phyloP scores from a whole-genome alignment of 2,888 invertebrate genomes.

The Pycnomerus fuliginosus region DNA sequence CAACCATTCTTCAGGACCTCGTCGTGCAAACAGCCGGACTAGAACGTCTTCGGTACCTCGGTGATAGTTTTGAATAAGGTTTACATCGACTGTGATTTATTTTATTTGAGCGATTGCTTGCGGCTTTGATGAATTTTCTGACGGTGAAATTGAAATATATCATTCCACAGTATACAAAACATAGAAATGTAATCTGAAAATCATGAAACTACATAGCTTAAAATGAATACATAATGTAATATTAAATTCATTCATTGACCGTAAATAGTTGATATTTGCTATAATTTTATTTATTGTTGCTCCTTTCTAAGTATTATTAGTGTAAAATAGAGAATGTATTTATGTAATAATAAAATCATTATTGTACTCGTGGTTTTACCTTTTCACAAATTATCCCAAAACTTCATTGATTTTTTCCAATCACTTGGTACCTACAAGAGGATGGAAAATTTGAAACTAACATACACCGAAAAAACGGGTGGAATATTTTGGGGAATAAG shows the following conservation, averaged over 20 bases:
- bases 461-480: not conserved
- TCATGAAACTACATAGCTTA: too few species aligned
- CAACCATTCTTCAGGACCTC: slow-evolving; percentile 39
- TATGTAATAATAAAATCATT: slow-evolving; percentile 29
- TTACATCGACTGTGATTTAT: too few species aligned
- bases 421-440: not conserved
- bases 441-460: not conserved
- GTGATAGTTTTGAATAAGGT: slow-evolving; percentile 36
- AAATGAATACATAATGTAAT: too few species aligned
- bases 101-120: too few species aligned
- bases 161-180: too few species aligned
- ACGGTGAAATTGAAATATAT: too few species aligned
- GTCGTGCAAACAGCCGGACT: slow-evolving; percentile 46
- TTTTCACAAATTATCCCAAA: not conserved
- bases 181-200: too few species aligned
- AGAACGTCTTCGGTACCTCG: slow-evolving; percentile 40
- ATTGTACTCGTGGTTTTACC: not conserved
- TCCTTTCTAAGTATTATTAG: slow-evolving; percentile 42
- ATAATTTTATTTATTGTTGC: slow-evolving; percentile 33
- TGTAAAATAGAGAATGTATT: slow-evolving; percentile 35
- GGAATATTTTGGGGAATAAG: too few species aligned
- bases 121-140: too few species aligned
- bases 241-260: too few species aligned
- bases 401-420: not conserved
- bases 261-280: slow-evolving; percentile 12